phyloP scores from a whole-genome alignment of 2,888 invertebrate species.

The Piscicola geometra region DNA sequence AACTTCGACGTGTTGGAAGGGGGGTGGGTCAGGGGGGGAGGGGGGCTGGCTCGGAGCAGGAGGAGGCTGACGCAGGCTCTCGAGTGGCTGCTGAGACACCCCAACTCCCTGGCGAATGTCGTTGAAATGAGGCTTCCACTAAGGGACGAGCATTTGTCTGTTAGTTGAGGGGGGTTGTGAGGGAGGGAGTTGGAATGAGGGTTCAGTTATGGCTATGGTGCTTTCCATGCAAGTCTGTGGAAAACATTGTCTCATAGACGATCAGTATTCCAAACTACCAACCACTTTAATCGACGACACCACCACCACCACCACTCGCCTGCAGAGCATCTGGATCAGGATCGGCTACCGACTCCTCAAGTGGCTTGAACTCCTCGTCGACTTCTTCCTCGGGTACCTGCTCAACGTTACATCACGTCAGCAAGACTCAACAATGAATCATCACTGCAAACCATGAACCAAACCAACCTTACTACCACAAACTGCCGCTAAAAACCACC shows the following conservation, averaged over 20 bases:
- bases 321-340: constrained; percentile 35
- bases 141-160: constrained; percentile 40
- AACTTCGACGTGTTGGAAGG: constrained; percentile 84
- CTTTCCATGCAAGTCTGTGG: not conserved
- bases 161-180: constrained; percentile 7
- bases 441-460: no score
- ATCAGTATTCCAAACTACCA: no score
- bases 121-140: constrained; percentile 38
- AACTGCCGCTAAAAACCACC: no score
- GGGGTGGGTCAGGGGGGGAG: constrained; percentile 56
- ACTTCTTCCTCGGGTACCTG: constrained; percentile 30
- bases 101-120: constrained; percentile 35
- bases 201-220: not conserved
- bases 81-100: constrained; percentile 37
- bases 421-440: no score
- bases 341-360: constrained; percentile 29
- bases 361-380: constrained; percentile 36
- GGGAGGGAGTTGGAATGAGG: not conserved
- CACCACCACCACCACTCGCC: no score
- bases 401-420: no score
- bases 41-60: constrained; percentile 19
- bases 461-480: no score
- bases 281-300: no score
- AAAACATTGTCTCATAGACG: no score
- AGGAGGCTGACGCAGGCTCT: constrained; percentile 38